phyloP scores from a whole-genome alignment of 1,140 invertebrate genomes.

The Vanessa tameamea region DNA sequence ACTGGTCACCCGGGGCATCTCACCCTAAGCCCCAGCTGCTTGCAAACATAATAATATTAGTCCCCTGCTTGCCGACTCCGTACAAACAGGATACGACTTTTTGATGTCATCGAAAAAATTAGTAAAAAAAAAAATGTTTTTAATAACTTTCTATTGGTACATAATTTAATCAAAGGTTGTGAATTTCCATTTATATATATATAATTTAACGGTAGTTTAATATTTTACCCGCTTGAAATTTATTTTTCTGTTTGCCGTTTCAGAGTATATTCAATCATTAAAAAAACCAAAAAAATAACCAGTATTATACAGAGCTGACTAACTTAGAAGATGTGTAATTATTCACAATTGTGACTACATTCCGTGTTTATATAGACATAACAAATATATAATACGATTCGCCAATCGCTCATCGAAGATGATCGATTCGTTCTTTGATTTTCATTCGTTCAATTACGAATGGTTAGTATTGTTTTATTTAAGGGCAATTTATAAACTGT shows the following conservation, averaged over 20 bases:
- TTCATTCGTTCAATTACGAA: too few species aligned
- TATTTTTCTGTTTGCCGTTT: conserved; percentile 65
- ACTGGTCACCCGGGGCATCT: too few species aligned
- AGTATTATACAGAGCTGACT: conserved; percentile 37
- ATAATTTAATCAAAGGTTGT: neutral
- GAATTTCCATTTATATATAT: neutral
- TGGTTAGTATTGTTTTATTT: too few species aligned
- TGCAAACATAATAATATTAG: too few species aligned
- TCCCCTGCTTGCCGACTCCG: too few species aligned
- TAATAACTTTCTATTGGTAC: neutral
- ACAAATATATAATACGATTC: neutral
- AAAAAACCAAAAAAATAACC: conserved; percentile 76
- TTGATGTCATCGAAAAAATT: neutral
- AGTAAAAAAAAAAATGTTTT: neutral
- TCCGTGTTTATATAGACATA: conserved; percentile 40
- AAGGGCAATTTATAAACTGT: too few species aligned
- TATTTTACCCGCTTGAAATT: conserved; percentile 42
- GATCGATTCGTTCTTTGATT: neutral
- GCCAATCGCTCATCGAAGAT: neutral
- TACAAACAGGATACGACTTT: neutral
- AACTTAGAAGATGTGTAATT: conserved; percentile 47
- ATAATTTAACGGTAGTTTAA: conserved; percentile 20
- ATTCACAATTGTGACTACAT: conserved; percentile 44
- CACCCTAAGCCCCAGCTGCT: too few species aligned
- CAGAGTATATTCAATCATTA: conserved; percentile 77